Percentiles rank a stretch among this genome's conserved stretches.
These are phyloP conservation scores for Drosophila funebris DNA, from an alignment of 1,140 invertebrate genomes.

Conservation along the genomic window DNA sequence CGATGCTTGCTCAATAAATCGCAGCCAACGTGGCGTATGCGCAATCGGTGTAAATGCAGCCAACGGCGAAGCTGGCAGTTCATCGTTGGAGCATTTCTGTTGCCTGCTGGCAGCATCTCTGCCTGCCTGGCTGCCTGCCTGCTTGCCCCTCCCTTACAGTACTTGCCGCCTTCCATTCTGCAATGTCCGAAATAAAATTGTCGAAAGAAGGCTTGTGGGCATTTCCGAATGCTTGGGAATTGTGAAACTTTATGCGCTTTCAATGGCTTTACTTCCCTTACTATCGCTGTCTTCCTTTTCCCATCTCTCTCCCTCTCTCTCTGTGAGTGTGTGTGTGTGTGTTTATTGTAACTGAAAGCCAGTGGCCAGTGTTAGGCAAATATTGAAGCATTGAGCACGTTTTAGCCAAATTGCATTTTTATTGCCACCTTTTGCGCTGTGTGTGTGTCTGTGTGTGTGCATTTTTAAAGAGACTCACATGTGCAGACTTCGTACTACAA, in stretches of 20 bases:
- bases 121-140: not conserved
- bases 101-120: conserved; percentile 20
- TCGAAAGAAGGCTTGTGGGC: conserved; percentile 69
- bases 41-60: conserved; percentile 56
- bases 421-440: conserved; percentile 57
- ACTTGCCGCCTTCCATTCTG: not conserved
- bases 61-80: not conserved
- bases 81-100: not conserved
- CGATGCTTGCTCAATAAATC: conserved; percentile 45
- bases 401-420: conserved; percentile 76
- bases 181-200: conserved; percentile 60
- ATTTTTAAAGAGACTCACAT: conserved; percentile 9
- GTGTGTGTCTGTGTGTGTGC: not conserved
- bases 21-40: conserved; percentile 65
- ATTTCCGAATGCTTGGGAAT: conserved; percentile 70
- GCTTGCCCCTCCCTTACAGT: not conserved
- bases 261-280: conserved; percentile 41
- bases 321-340: not conserved
- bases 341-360: conserved; percentile 19
- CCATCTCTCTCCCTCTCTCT: conserved; percentile 2
- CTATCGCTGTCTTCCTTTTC: not conserved
- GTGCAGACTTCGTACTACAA: not conserved
- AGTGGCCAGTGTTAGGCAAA: conserved; percentile 59
- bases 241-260: conserved; percentile 49
- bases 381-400: conserved; percentile 76